Base-by-base conservation (phyloP, 2,113 vertebrate species). In the Nycticorax nycticorax region DNA sequence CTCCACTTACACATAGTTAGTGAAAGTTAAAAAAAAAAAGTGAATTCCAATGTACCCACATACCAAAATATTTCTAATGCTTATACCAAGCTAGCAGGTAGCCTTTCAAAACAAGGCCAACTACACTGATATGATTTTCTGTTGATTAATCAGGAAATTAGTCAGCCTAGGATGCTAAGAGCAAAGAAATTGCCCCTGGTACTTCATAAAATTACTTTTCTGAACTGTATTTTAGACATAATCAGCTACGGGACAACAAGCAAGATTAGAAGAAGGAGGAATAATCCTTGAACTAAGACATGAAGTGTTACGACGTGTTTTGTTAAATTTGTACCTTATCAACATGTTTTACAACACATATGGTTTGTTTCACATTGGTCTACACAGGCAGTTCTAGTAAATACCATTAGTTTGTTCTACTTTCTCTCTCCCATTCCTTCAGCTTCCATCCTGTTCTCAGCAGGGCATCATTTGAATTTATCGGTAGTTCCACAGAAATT, bases 301-400 rank as follows among this genome's bases (percentile, higher is more conserved):
- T 6, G 1, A 81, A n/a, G 21, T 12, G 19, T 52, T 75, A 53
- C 0, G 5, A 37, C 6, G 4, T 0, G 0, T 20, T 67, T 52
- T 35, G 43, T 37, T 63, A 10, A 43, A 27, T 55, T 63, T 53
- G 18, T 10, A 11, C 4, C 16, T 74, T n/a, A 87, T 45, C 57
- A 63, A 22, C 17, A 45, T 23, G 22, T 50, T 85, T 81, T 68
- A 47, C 62, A 93, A 85, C 39, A 64, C 71, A 63, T 12, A 68
- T 0, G 1, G 24, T 24, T 33, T 69, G 64, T 59, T 95, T 55
- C 10, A 2, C 32, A 50, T 9, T 8, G 5, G 50, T 48, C 48
- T 92, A 62, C 80, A 74, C 30, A 78, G 60, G 32, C 60, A 91
- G 64, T 24, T 87, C 64, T 50, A 57, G 52, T 50, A 86, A 91